These are phyloP conservation scores for Halesus radiatus DNA, from an alignment of 1,140 invertebrate species.

Conservation along the genomic window DNA sequence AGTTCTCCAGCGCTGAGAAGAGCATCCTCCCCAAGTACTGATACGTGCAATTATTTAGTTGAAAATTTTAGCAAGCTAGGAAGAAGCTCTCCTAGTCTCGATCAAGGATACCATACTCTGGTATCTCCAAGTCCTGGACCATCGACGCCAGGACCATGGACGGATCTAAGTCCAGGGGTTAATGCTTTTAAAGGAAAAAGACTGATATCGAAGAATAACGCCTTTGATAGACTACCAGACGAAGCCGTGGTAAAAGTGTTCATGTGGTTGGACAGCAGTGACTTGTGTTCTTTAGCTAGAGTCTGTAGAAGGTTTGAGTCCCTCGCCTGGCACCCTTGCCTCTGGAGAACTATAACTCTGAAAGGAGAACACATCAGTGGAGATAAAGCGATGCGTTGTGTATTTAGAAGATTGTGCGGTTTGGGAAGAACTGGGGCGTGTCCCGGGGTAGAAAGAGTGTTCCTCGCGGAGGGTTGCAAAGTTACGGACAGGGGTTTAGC, in stretches of 20 bases:
- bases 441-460: slow-evolving; percentile 75
- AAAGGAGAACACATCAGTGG: slow-evolving; percentile 76
- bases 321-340: slow-evolving; percentile 82
- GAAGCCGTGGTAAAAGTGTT: slow-evolving; percentile 76
- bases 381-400: slow-evolving; percentile 78
- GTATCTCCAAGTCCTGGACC: slow-evolving; percentile 71
- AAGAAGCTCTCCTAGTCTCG: slow-evolving; percentile 72
- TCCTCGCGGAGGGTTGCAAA: slow-evolving; percentile 80
- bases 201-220: slow-evolving; percentile 60
- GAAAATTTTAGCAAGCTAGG: slow-evolving; percentile 65
- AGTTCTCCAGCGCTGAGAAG: slow-evolving; percentile 56
- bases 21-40: slow-evolving; percentile 56
- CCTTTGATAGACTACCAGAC: slow-evolving; percentile 71
- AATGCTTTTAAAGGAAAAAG: slow-evolving; percentile 56
- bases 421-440: slow-evolving; percentile 72
- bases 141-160: slow-evolving; percentile 62
- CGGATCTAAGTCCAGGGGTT: slow-evolving; percentile 51
- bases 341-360: slow-evolving; percentile 81
- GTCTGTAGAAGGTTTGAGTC: slow-evolving; percentile 84
- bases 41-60: slow-evolving; percentile 61
- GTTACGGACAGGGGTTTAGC: slow-evolving; percentile 83
- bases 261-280: slow-evolving; percentile 80
- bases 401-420: slow-evolving; percentile 74
- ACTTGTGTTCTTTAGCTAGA: slow-evolving; percentile 80
- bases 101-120: slow-evolving; percentile 81